Evolutionary conservation across 2,113 vertebrate species (phyloP).

Genomic region (Aleadryas rufinucha): DNA sequence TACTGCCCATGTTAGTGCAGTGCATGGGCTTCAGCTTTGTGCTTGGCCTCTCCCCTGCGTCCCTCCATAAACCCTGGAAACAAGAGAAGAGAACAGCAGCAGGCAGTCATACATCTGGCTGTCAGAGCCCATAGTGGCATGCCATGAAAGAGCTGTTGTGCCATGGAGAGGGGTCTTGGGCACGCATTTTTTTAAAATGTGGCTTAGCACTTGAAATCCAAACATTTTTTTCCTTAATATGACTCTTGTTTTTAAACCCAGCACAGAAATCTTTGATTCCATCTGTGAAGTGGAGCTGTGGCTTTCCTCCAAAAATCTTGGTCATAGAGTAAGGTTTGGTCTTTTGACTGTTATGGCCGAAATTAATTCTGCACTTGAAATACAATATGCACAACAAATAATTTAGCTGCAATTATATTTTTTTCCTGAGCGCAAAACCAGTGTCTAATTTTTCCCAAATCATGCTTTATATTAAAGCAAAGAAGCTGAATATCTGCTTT

Average conservation of each 20-base stretch:
- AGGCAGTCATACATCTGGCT: neutral
- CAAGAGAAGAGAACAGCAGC: neutral
- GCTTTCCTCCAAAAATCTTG: neutral
- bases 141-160: neutral
- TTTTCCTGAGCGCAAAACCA: neutral
- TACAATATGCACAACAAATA: neutral
- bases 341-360: neutral
- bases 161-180: neutral
- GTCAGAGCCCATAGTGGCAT: neutral
- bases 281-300: neutral
- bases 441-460: conserved; percentile 10
- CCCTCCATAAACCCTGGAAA: neutral
- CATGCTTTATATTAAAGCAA: neutral
- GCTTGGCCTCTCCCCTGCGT: neutral
- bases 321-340: neutral
- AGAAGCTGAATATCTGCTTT: conserved; percentile 26
- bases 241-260: neutral
- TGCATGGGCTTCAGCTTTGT: neutral
- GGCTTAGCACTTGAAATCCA: neutral
- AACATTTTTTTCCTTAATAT: neutral
- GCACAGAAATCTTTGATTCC: neutral
- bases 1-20: neutral
- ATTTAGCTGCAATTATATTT: neutral
- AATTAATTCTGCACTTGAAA: neutral
- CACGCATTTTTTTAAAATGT: neutral